Percentiles rank a stretch among this genome's conserved stretches.
phyloP scores from a whole-genome alignment of 2,888 invertebrate genomes.

The Gandaritis pyraliata region DNA sequence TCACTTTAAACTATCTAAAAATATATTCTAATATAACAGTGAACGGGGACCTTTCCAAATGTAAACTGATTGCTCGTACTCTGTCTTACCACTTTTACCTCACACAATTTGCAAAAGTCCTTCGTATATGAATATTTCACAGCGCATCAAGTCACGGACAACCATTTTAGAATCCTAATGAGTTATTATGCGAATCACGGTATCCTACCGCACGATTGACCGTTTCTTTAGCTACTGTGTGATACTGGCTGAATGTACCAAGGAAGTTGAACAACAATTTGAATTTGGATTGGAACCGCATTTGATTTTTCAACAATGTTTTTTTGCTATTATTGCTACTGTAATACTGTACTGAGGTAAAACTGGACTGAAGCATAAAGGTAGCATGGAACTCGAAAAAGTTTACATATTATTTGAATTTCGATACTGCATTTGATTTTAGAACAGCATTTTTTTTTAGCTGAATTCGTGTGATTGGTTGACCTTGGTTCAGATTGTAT shows the following conservation, averaged over 20 bases:
- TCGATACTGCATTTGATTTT: background rate
- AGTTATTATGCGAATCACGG: constrained; percentile 60
- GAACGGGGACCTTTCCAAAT: no score
- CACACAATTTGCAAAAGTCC: constrained; percentile 16
- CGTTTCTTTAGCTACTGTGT: constrained; percentile 51
- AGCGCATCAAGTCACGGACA: constrained; percentile 43
- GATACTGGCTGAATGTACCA: constrained; percentile 43
- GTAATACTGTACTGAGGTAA: no score
- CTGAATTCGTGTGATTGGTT: background rate
- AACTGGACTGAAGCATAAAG: constrained; percentile 42
- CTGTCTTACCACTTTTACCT: no score
- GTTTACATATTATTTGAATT: background rate
- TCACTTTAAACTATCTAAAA: no score
- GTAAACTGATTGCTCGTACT: no score
- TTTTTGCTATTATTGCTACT: no score
- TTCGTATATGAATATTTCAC: constrained; percentile 35
- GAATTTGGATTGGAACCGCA: background rate
- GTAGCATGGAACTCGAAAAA: constrained; percentile 42
- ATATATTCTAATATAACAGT: no score
- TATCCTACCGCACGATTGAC: constrained; percentile 66
- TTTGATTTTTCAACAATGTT: background rate
- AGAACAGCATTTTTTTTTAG: background rate
- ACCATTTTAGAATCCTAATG: constrained; percentile 73
- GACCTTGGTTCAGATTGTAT: background rate
- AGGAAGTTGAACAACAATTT: constrained; percentile 42